Percentiles rank a stretch among this genome's conserved stretches.
These are phyloP conservation scores for Pocota personata DNA, from an alignment of 2,888 invertebrate species.

Conservation along the genomic window DNA sequence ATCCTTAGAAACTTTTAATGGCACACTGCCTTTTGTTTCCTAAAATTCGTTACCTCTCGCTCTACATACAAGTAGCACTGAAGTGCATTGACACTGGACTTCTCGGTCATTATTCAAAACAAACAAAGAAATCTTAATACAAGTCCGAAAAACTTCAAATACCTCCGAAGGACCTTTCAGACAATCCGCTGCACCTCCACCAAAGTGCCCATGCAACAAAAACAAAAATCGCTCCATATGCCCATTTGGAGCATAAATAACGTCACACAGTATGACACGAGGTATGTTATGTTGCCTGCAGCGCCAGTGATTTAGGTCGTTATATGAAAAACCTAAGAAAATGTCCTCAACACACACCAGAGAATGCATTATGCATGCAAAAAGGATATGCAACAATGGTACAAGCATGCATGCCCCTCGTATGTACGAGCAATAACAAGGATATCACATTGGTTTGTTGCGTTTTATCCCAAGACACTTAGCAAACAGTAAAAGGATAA, in stretches of 20 bases:
- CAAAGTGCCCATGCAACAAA: neutral
- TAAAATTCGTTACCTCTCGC: neutral
- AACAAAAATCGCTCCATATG: constrained; percentile 53
- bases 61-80: neutral
- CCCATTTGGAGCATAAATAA: constrained; percentile 67
- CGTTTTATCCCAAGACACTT: constrained; percentile 61
- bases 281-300: constrained; percentile 15
- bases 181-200: neutral
- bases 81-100: constrained; percentile 28
- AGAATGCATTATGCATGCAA: constrained; percentile 70
- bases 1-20: neutral
- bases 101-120: constrained; percentile 23
- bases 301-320: constrained; percentile 53
- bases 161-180: neutral
- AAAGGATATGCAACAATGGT: constrained; percentile 68
- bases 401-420: neutral
- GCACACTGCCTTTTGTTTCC: neutral
- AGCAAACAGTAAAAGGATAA: constrained; percentile 5
- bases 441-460: constrained; percentile 57
- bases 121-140: neutral
- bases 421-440: constrained; percentile 41
- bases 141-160: constrained; percentile 23
- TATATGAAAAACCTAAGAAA: constrained; percentile 39
- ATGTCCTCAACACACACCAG: constrained; percentile 22
- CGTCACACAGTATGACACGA: constrained; percentile 28